Evolutionary conservation across 2,797 vertebrate genomes (phyloP).

Genomic region (Fratercula arctica): DNA sequence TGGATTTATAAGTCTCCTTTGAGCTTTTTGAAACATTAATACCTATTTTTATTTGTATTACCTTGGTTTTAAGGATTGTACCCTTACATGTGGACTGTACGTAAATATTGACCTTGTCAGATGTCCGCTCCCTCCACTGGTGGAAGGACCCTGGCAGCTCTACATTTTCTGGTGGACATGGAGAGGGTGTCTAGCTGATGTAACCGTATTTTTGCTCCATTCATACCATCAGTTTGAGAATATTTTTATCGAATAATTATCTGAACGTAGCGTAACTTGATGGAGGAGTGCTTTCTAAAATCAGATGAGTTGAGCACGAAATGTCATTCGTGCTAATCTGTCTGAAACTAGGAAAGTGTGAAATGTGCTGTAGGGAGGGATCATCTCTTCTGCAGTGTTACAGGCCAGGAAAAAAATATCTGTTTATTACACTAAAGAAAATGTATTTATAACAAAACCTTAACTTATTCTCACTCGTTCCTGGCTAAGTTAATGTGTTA

Average conservation of each 20-base stretch:
- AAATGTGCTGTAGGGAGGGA: slow-evolving; percentile 48
- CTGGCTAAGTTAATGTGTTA: neutral
- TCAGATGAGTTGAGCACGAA: slow-evolving; percentile 28
- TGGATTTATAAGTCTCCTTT: slow-evolving; percentile 18
- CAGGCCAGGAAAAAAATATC: neutral
- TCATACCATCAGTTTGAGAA: slow-evolving; percentile 21
- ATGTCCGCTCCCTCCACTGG: neutral
- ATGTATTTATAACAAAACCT: neutral
- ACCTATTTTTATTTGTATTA: slow-evolving; percentile 35
- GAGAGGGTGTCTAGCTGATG: neutral
- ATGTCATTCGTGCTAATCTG: slow-evolving; percentile 58
- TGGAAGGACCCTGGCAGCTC: neutral
- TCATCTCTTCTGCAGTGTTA: slow-evolving; percentile 40
- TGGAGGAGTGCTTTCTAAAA: slow-evolving; percentile 52
- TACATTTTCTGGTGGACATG: neutral
- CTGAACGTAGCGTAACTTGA: slow-evolving; percentile 2
- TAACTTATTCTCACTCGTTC: neutral
- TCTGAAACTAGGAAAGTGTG: slow-evolving; percentile 38
- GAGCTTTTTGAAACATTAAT: slow-evolving; percentile 38
- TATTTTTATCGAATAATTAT: slow-evolving; percentile 43
- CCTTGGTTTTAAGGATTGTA: neutral
- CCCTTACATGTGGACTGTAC: neutral
- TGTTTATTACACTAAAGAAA: slow-evolving; percentile 9
- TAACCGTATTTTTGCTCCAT: neutral
- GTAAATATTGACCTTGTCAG: neutral